A percentile compares a stretch with the other conserved stretches of the same genome.
Conservation (phyloP, 2,797 vertebrate species). For the Antrozous pallidus region DNA sequence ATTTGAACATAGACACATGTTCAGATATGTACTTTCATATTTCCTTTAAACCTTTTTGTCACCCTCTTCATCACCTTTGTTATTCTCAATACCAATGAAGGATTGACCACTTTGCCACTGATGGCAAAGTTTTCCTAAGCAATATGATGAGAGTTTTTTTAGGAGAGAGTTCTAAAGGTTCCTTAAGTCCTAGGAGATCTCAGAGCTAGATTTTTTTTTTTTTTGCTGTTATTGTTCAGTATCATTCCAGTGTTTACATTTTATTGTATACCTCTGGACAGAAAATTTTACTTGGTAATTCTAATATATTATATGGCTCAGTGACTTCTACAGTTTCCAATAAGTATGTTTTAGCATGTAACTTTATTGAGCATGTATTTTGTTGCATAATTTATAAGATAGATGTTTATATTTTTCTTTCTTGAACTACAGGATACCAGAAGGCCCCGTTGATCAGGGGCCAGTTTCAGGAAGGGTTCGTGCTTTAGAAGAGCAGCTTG, state of each 20-base stretch:
- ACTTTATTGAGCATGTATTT: background rate
- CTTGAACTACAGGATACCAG: conserved; percentile 90
- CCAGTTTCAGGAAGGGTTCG: conserved; percentile 91
- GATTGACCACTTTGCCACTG: background rate
- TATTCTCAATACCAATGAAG: conserved; percentile 9
- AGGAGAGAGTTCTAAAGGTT: background rate
- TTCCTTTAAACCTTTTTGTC: conserved; percentile 11
- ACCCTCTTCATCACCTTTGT: background rate
- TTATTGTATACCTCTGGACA: background rate
- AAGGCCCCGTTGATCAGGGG: conserved; percentile 92
- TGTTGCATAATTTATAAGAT: conserved; percentile 14
- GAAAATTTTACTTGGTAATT: conserved; percentile 17
- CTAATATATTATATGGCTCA: background rate
- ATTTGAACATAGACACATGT: background rate
- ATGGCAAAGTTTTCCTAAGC: background rate
- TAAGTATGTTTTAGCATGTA: conserved; percentile 35
- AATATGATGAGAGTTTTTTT: conserved; percentile 9
- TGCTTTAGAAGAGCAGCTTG: conserved; percentile 95
- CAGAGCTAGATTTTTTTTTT: conserved; percentile 12
- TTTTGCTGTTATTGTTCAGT: conserved; percentile 24
- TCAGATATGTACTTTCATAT: background rate
- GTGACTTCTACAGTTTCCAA: background rate
- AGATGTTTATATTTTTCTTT: conserved; percentile 68
- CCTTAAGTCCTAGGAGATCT: background rate
- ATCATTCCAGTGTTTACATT: background rate